Base-by-base conservation (phyloP, 1,140 invertebrate species). In the Drosophila mayri region DNA sequence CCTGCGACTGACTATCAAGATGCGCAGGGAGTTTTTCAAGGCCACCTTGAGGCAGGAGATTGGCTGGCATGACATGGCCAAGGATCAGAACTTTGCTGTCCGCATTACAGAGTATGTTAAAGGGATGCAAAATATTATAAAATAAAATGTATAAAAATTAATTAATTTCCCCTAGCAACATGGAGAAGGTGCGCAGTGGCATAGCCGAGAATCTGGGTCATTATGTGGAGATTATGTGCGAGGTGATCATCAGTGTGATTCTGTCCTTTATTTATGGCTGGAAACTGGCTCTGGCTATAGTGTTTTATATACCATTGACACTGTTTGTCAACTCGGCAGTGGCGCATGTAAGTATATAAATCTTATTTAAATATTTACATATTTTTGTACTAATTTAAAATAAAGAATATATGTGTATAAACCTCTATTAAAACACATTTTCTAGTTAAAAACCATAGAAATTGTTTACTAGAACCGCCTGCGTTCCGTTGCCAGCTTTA, bases 191-290 rank as follows among this genome's bases (percentile, higher is more conserved):
- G 52, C 95, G 97, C 68, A 96, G 97, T 81, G 98, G 97, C 2
- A 96, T 98, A 10, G 97, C 97, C 1, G 97, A 98, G 92, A 98
- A 98, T 93, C 94, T 98, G 20, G 95, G 95, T 5, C 95, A 97
- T 91, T 96, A 97, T 62, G 86, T 96, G 1, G 96, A 96, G 82
- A 95, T 96, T 35, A 81, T 95, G 14, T 94, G 95, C 11, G 95
- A 95, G 5, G 96, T 96, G 65, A 49, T 96, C 0, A 93, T 95
- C 10, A 95, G 95, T 41, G 92, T 97, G 16, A 91, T 95, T 8
- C 94, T 97, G 28, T 95, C 96, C 10, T 95, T 98, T 61, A 90
- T 95, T 7, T 95, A 95, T 66, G 96, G 96, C 59, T 98, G 97
- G 97, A 94, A 97, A 91, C 93, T 98, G 16, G 96, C 97, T 1